Evolutionary conservation across 2,888 invertebrate species (phyloP).

Genomic region (Harpagoxenus sublaevis): DNA sequence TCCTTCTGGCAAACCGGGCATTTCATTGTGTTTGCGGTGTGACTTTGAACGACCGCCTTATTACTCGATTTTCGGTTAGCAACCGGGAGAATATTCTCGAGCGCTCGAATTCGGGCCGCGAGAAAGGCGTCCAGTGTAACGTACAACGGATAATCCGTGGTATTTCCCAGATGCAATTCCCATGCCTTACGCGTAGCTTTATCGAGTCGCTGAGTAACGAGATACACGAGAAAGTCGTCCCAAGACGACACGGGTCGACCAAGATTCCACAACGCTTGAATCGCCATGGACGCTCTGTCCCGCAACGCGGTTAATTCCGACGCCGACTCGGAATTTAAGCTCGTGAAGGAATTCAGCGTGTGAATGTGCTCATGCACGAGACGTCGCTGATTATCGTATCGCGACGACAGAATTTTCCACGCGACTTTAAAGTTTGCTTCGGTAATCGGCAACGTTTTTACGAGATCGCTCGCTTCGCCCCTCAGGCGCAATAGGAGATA

Average conservation of each 20-base stretch:
- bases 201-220: not conserved
- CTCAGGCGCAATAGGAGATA: not conserved
- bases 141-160: not conserved
- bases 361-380: not conserved
- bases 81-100: not conserved
- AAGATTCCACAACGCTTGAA: not conserved
- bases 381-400: not conserved
- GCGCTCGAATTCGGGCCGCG: too few species aligned
- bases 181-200: not conserved
- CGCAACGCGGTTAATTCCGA: not conserved
- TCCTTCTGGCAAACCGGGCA: not conserved
- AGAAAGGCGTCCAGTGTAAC: too few species aligned
- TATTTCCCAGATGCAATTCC: not conserved
- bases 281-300: not conserved
- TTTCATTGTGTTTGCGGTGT: not conserved
- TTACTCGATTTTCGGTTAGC: not conserved
- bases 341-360: not conserved
- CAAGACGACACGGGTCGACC: not conserved
- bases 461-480: not conserved
- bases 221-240: not conserved
- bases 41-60: not conserved
- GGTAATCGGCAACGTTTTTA: not conserved
- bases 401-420: not conserved
- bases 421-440: not conserved
- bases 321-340: not conserved